Base-by-base conservation (phyloP, 2,888 invertebrate species). In the Neoascia interrupta region DNA sequence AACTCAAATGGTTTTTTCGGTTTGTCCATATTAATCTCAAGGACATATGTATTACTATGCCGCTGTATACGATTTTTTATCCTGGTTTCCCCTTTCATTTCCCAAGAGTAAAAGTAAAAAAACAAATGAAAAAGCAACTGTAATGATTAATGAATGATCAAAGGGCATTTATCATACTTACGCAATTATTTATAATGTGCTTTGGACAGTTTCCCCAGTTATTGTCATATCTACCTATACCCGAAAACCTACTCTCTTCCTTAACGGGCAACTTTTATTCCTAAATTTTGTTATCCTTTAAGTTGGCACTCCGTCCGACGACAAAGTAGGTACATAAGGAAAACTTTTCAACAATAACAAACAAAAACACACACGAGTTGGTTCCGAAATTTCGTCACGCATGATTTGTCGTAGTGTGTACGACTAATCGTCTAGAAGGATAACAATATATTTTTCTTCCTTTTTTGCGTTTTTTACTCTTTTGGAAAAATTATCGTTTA, bases 121-220 rank as follows among this genome's bases (percentile, higher is more conserved):
- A n/a, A n/a, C n/a, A n/a, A n/a, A n/a, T n/a, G n/a, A n/a, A n/a
- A n/a, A 13, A 11, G 15, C 19, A 28, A 68, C 56, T 47, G 26
- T 58, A 60, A 69, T 69, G 69, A 69, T 69, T 61, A 69, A 69
- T 61, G 69, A 69, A 51, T 60, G 60, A 69, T 69, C 58, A 36
- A 45, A 69, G 60, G 69, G 61, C 60, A 69, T 69, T 69, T 69
- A 69, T 69, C 69, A 69, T 69, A 69, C 69, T 69, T 69, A 61
- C 49, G 60, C 69, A 69, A 69, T 69, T 69, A 69, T 69, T 61
- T 69, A 69, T 69, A 69, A 69, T 69, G 69, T 51, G 69, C 69
- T 53, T 61, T 60, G 69, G 69, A 69, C 69, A 61, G 60, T 53
- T 61, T 45, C n/a, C 16, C 69, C 61, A 69, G 60, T 69, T 69